Conservation (phyloP, 2,113 vertebrate genomes). For the Kryptolebias marmoratus region DNA sequence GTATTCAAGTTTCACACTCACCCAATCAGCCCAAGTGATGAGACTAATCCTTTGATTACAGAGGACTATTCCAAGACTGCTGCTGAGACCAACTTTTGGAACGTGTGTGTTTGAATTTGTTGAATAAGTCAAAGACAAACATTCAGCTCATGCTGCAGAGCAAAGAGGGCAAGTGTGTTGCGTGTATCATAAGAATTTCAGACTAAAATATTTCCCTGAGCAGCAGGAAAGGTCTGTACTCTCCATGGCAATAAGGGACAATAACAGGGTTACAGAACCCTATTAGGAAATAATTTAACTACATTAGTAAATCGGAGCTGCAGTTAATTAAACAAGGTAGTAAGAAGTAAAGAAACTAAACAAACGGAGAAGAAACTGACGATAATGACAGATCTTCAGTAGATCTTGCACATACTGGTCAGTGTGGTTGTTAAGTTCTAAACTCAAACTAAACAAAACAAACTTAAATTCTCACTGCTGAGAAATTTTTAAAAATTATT, state of each 20-base stretch:
- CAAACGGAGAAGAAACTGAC: too few relatives aligned
- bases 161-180: background rate
- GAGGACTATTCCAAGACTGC: slow-evolving; percentile 48
- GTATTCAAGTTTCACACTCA: slow-evolving; percentile 59
- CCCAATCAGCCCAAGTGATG: slow-evolving; percentile 19
- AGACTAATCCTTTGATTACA: slow-evolving; percentile 61
- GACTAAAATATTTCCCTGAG: too few relatives aligned
- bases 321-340: background rate
- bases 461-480: too few relatives aligned
- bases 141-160: background rate
- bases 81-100: slow-evolving; percentile 44
- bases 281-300: background rate
- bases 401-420: too few relatives aligned
- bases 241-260: too few relatives aligned
- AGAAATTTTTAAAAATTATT: too few relatives aligned
- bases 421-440: too few relatives aligned
- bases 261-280: too few relatives aligned
- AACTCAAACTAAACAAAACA: too few relatives aligned
- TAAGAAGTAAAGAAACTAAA: too few relatives aligned
- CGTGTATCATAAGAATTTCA: background rate
- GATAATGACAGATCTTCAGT: too few relatives aligned
- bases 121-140: slow-evolving; percentile 1
- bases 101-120: slow-evolving; percentile 1
- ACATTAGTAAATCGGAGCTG: background rate
- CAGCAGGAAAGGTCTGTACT: background rate